Evolutionary conservation across 2,888 invertebrate species (phyloP).

Genomic region (Ennomos fuscantarius): DNA sequence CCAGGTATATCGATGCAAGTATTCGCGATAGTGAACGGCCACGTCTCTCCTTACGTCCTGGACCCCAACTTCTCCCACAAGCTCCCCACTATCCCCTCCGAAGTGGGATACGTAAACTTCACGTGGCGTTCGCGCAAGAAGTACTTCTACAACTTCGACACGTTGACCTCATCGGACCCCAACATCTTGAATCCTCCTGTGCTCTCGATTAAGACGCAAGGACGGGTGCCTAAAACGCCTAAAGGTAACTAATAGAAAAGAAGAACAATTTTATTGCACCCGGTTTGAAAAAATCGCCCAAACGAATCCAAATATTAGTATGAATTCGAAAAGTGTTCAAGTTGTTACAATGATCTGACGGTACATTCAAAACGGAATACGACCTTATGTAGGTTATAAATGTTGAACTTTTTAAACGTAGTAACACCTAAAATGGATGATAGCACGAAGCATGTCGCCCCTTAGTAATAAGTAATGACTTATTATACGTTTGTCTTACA

Average conservation of each 20-base stretch:
- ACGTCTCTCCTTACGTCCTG: conserved; percentile 93
- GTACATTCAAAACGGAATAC: too few species aligned
- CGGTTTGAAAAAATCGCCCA: too few species aligned
- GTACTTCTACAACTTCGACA: conserved; percentile 94
- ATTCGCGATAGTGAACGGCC: conserved; percentile 94
- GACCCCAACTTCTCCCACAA: conserved; percentile 96
- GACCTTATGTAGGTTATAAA: too few species aligned
- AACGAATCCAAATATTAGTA: too few species aligned
- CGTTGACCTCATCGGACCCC: conserved; percentile 93
- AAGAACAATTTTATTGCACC: too few species aligned
- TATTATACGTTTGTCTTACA: conserved; percentile 57
- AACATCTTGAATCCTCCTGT: conserved; percentile 94
- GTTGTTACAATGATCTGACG: too few species aligned
- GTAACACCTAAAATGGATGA: too few species aligned
- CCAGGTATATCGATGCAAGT: conserved; percentile 94
- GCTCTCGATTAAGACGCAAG: conserved; percentile 93
- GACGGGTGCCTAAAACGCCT: conserved; percentile 93
- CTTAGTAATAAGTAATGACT: too few species aligned
- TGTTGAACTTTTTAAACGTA: background rate
- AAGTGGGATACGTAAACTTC: conserved; percentile 95
- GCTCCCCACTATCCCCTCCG: conserved; percentile 95
- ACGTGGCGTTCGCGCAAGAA: conserved; percentile 95
- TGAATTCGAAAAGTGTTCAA: too few species aligned
- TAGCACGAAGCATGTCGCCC: too few species aligned
- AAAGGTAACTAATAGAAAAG: conserved; percentile 86